Evolutionary conservation across 2,797 vertebrate species (phyloP).

Genomic region (Thunnus albacares): DNA sequence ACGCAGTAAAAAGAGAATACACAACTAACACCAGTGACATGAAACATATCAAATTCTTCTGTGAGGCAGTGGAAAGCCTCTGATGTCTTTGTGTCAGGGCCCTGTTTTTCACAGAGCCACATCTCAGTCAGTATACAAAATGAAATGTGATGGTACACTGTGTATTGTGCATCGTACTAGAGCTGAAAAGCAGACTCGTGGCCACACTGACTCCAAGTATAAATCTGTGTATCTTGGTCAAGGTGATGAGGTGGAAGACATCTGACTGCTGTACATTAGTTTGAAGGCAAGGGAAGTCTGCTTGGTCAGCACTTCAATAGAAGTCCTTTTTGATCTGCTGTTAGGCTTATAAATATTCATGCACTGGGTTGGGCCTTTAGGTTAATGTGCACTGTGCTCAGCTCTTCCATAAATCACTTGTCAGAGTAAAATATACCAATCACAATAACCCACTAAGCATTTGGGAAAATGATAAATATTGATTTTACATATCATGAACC

Average conservation of each 20-base stretch:
- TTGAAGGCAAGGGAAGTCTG: slow-evolving; percentile 34
- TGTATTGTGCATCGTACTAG: background rate
- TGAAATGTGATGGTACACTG: background rate
- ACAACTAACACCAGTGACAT: background rate
- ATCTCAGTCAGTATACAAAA: background rate
- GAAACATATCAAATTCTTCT: background rate
- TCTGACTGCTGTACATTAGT: slow-evolving; percentile 33
- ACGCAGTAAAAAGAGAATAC: background rate
- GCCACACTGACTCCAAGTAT: background rate
- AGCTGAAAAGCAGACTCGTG: background rate
- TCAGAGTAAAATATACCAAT: slow-evolving; percentile 56
- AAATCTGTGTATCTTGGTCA: slow-evolving; percentile 10
- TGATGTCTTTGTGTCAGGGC: background rate
- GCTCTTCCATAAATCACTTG: slow-evolving; percentile 60
- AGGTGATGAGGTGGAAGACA: slow-evolving; percentile 17
- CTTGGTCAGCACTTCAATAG: slow-evolving; percentile 63
- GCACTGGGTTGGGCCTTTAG: slow-evolving; percentile 27
- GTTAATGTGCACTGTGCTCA: slow-evolving; percentile 55
- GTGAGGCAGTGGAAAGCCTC: background rate
- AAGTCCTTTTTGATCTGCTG: slow-evolving; percentile 50
- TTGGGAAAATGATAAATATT: slow-evolving; percentile 52
- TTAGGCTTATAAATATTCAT: slow-evolving; percentile 69
- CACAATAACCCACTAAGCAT: slow-evolving; percentile 37
- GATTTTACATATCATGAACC: slow-evolving; percentile 45
- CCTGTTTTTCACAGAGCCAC: background rate